These are phyloP conservation scores for Monoplex corrugatus DNA, from an alignment of 2,888 invertebrate genomes.

Conservation along the genomic window DNA sequence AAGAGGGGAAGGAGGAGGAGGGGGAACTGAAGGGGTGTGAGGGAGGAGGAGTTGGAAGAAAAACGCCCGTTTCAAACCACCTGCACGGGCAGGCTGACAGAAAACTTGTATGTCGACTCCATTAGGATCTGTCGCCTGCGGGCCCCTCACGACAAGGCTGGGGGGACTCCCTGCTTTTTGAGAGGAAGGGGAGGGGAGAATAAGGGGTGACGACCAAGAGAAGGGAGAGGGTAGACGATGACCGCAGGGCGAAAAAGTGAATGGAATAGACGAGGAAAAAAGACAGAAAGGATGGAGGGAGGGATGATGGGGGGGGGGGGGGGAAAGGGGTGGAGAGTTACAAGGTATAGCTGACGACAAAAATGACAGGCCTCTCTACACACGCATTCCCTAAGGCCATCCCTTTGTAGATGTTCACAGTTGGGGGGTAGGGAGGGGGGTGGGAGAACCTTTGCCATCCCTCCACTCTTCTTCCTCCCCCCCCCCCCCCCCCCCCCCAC, in stretches of 20 bases:
- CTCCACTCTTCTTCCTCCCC: background rate
- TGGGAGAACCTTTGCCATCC: background rate
- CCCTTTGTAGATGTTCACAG: slow-evolving; percentile 28
- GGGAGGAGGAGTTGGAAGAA: background rate
- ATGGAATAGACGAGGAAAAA: background rate
- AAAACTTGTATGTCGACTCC: slow-evolving; percentile 27
- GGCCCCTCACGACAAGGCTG: background rate
- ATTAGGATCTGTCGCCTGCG: slow-evolving; percentile 24
- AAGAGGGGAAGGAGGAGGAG: background rate
- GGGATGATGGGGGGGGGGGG: background rate
- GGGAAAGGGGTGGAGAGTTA: background rate
- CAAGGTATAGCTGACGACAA: slow-evolving; percentile 28
- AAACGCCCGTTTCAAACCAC: background rate
- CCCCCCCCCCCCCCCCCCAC: background rate
- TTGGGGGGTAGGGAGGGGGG: too few relatives aligned
- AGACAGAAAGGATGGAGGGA: slow-evolving; percentile 18
- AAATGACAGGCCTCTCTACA: slow-evolving; percentile 34
- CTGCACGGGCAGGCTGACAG: background rate
- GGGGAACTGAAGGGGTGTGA: background rate
- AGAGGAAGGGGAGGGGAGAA: background rate
- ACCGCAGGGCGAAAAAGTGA: too few relatives aligned
- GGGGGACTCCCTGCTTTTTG: background rate
- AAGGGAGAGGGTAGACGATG: background rate
- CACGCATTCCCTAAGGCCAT: slow-evolving; percentile 16
- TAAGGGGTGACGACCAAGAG: background rate